Evolutionary conservation across 1,140 invertebrate species (phyloP), one percentile per base, ranked within the genome.

Genomic region (Heliothis subflexa): DNA sequence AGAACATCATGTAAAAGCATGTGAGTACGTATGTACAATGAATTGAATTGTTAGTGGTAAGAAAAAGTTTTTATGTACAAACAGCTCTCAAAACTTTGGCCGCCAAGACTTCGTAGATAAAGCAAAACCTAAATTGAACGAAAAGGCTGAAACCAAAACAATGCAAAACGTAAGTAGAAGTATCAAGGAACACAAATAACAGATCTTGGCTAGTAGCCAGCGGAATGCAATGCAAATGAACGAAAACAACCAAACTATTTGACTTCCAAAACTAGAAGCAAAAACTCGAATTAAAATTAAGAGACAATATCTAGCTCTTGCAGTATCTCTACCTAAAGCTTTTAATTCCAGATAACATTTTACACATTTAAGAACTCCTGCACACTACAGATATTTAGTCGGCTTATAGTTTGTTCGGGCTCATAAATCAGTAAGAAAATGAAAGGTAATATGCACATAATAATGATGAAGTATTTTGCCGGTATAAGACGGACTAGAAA

Each of bases 201-300:
- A 71, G 50, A 40, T 33, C 21, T 70, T 71, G 68, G 68, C 68
- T 12, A 50, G n/a, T 11, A 18, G 50, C 50, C 68, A 54, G 11
- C 47, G 16, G 21, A 70, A 50, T 50, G 45, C 66, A 70, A 50
- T 70, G 66, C 47, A 70, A 47, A 70, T 70, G 66, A 49, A 68
- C 49, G 18, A 54, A 71, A 71, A 71, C 68, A 71, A n/a, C 50
- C n/a, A 54, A 25, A 71, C 50, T 25, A 71, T 71, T 71, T 71
- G 68, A 71, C 68, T 71, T 40, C 52, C 68, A 71, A 55, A 71
- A 71, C 21, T 40, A 40, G 13, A 12, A 7, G n/a, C 66, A 71
- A 54, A 64, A 55, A 55, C 50, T 54, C 25, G 28, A 52, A 18
- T 33, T 12, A 71, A 12, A 71, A 55, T 55, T 18, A 55, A 10